phyloP scores from a whole-genome alignment of 1,140 invertebrate genomes.

The Trachymyrmex cornetzi region DNA sequence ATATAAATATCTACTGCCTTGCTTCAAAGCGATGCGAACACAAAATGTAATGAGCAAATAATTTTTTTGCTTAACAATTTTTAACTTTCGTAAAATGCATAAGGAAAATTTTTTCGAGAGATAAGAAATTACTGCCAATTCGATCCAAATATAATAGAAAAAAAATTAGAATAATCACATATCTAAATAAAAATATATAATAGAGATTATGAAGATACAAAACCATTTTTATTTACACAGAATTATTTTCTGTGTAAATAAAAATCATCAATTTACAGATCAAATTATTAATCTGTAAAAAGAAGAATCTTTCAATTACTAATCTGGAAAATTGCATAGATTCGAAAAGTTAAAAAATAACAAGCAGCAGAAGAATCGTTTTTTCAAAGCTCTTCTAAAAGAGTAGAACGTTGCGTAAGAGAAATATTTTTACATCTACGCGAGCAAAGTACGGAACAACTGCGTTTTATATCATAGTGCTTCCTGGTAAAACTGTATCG shows the following conservation, averaged over 20 bases:
- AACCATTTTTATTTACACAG: background rate
- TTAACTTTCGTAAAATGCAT: background rate
- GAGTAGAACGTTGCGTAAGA: slow-evolving; percentile 18
- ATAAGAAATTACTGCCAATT: background rate
- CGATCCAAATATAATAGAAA: background rate
- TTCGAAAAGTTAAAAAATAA: background rate
- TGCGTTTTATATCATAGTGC: slow-evolving; percentile 55
- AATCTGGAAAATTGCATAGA: background rate
- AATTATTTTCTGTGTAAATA: background rate
- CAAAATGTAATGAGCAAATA: background rate
- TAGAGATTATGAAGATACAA: background rate
- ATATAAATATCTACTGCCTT: background rate
- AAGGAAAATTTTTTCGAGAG: background rate
- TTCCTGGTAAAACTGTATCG: slow-evolving; percentile 51
- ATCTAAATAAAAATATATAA: background rate
- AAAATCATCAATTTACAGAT: too few species aligned
- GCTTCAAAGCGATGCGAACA: background rate
- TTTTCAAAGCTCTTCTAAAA: slow-evolving; percentile 40
- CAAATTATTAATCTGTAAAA: background rate
- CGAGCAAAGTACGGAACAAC: slow-evolving; percentile 38
- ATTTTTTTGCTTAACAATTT: background rate
- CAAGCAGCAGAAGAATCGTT: background rate
- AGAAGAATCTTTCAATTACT: background rate
- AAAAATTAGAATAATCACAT: background rate
- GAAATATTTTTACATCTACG: slow-evolving; percentile 52